Evolutionary conservation across 1,140 invertebrate species (phyloP), one percentile per base, ranked within the genome.

Genomic region (Heliconius hermathena): DNA sequence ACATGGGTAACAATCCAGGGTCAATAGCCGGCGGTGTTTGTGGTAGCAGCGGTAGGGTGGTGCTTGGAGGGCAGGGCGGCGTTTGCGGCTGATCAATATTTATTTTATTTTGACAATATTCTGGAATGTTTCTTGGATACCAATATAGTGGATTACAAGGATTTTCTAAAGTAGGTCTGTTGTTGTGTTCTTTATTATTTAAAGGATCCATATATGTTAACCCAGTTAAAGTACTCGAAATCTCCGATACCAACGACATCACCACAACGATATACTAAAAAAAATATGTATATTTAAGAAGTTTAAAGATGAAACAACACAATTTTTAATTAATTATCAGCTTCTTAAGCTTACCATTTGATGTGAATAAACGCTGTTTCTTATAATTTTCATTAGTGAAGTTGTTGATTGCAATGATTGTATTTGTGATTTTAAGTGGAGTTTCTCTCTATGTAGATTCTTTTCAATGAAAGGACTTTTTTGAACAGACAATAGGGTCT

Each of bases 61-160:
- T 66, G n/a, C 13, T 66, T 6, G n/a, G 13, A 16, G n/a, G 54
- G n/a, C 49, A 52, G 16, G 18, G 18, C 18, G 49, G 49, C 49
- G 49, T 18, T 5, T 16, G 26, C 8, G 60, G 22, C 13, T 5
- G 8, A 6, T 66, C 60, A 11, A 66, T 20, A 11, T 41, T 38
- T 26, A 46, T 52, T 73, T 70, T 73, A 54, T 46, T 18, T 38
- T 54, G 73, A 78, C 91, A 93, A 46, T 88, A 90, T 33, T 91
- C 88, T 52, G 91, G 91, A 73, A 93, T 87, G 18, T 80, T 26
- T 73, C 74, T 87, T 2, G 91, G 91, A 81, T 91, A 93, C 91
- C 91, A 93, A 52, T 90, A 94, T 0, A 91, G 77, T 1, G 88
- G 87, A 33, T 93, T 6, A 89, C 87, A 57, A 13, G 60, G 60